Conservation (phyloP, 2,888 invertebrate species). For the Hypolimnas misippus region DNA sequence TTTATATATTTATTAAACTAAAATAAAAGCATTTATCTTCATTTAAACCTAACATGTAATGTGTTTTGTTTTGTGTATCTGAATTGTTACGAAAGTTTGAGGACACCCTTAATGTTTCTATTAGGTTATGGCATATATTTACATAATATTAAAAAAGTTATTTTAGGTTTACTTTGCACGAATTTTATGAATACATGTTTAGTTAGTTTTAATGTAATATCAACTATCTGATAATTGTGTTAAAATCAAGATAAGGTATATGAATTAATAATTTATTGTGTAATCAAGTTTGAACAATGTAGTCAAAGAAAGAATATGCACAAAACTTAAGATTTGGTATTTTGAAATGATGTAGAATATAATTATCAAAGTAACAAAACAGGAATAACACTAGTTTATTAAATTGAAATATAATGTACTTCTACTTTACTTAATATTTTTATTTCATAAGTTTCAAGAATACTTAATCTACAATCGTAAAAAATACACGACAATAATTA, state of each 20-base stretch:
- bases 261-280: constrained; percentile 17
- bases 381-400: too few relatives aligned
- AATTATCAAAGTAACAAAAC: too few relatives aligned
- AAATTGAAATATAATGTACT: too few relatives aligned
- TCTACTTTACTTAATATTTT: too few relatives aligned
- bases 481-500: constrained; percentile 13
- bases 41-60: background rate
- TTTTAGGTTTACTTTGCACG: constrained; percentile 20
- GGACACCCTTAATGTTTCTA: background rate
- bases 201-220: constrained; percentile 11
- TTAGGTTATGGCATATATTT: constrained; percentile 6
- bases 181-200: constrained; percentile 16
- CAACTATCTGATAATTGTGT: constrained; percentile 3
- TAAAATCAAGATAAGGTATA: constrained; percentile 15
- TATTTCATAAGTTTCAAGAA: background rate
- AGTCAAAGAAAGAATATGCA: constrained; percentile 5
- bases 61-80: background rate
- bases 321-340: constrained; percentile 8
- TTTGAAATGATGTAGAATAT: background rate
- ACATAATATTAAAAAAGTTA: constrained; percentile 3
- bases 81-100: constrained; percentile 1
- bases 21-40: constrained; percentile 5
- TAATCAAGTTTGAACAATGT: background rate
- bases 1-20: constrained; percentile 7
- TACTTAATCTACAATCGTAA: background rate